Evolutionary conservation across 1,140 invertebrate genomes (phyloP).

Genomic region (Tribolium castaneum): DNA sequence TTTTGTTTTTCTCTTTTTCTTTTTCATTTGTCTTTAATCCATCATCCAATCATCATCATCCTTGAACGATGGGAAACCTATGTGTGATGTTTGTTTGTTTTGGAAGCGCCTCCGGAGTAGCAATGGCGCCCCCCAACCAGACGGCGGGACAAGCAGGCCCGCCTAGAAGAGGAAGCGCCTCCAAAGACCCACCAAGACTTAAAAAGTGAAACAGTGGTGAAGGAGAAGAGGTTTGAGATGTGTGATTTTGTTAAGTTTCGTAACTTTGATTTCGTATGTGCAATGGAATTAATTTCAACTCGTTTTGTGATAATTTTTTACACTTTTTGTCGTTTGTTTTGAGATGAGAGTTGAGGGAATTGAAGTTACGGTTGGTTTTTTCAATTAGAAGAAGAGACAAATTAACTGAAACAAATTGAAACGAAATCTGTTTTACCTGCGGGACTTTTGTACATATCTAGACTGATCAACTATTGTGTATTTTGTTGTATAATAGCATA

Average conservation of each 20-base stretch:
- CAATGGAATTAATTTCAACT: conserved; percentile 30
- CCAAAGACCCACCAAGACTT: conserved; percentile 61
- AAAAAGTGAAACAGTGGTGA: conserved; percentile 58
- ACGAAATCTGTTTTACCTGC: conserved; percentile 14
- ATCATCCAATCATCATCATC: conserved; percentile 35
- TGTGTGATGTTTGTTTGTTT: conserved; percentile 63
- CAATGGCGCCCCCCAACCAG: conserved; percentile 61
- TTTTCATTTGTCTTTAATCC: conserved; percentile 14
- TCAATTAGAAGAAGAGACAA: background rate
- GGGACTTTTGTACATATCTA: conserved; percentile 57
- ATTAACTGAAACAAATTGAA: conserved; percentile 12
- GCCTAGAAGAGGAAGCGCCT: conserved; percentile 61
- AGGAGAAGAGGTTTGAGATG: background rate
- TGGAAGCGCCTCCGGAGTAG: conserved; percentile 64
- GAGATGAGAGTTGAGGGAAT: background rate
- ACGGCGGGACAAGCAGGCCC: conserved; percentile 53
- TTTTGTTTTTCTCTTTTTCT: conserved; percentile 43
- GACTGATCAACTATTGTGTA: conserved; percentile 57
- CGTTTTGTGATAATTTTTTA: conserved; percentile 26
- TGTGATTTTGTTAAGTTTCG: conserved; percentile 38
- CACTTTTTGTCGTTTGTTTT: background rate
- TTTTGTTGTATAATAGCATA: conserved; percentile 54
- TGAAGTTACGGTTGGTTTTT: background rate
- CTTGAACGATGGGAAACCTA: conserved; percentile 55
- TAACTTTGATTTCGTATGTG: conserved; percentile 19